A percentile compares a stretch with the other conserved stretches of the same genome.
Evolutionary conservation across 2,113 vertebrate genomes (phyloP).

Genomic region (Rhea americana): DNA sequence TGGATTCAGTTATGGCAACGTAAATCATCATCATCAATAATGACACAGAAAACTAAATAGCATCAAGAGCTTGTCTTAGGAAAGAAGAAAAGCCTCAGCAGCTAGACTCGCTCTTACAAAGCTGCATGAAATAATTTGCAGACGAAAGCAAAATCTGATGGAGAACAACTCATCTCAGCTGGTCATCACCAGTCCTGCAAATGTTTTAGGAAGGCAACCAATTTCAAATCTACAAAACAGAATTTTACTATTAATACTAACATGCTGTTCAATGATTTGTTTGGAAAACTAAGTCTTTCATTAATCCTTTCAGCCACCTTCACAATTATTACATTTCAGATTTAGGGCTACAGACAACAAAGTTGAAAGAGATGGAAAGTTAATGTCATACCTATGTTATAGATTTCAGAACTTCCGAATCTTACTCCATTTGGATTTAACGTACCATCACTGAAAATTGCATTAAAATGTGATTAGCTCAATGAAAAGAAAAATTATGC

Average conservation of each 20-base stretch:
- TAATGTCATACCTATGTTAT: constrained; percentile 90
- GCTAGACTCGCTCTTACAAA: not conserved
- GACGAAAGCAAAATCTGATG: not conserved
- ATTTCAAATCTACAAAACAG: not conserved
- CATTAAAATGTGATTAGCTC: constrained; percentile 6
- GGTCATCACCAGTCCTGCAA: not conserved
- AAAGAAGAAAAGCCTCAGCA: not conserved
- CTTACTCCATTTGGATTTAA: constrained; percentile 96
- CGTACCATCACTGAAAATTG: constrained; percentile 87
- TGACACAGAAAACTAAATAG: not conserved
- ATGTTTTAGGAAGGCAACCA: not conserved
- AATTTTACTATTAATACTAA: not conserved
- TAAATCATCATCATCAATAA: not conserved
- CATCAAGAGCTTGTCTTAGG: not conserved
- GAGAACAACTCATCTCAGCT: not conserved
- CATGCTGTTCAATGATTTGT: not conserved
- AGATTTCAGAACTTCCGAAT: constrained; percentile 97
- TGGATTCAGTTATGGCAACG: not conserved
- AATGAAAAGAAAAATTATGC: constrained; percentile 12
- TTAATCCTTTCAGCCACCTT: not conserved
- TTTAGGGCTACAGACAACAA: not conserved
- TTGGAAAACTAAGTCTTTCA: not conserved
- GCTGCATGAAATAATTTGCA: not conserved
- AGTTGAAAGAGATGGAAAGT: not conserved
- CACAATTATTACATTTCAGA: not conserved